Conservation (phyloP, 2,888 invertebrate genomes). For the Ceriagrion tenellum region DNA sequence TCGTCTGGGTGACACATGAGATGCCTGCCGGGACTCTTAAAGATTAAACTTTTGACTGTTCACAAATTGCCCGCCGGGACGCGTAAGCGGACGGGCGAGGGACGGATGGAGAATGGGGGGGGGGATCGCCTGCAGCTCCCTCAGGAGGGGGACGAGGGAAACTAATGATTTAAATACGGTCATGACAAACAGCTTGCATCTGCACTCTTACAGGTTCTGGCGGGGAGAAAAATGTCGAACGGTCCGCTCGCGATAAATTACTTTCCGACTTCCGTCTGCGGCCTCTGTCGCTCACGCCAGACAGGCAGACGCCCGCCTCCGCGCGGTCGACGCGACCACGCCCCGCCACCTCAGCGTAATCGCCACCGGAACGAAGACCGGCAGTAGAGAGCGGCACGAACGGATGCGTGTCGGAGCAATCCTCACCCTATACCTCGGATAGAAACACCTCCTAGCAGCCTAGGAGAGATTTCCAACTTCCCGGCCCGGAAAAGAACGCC, state of each 20-base stretch:
- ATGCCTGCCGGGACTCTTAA: slow-evolving; percentile 26
- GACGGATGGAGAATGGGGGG: background rate
- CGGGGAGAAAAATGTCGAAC: background rate
- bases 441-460: too few species aligned
- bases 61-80: background rate
- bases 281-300: background rate
- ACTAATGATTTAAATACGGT: background rate
- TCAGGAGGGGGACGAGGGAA: background rate
- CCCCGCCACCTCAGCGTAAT: background rate
- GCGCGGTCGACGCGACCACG: background rate
- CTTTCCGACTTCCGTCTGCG: background rate
- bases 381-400: background rate
- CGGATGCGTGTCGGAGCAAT: background rate
- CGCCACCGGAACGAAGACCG: background rate
- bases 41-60: slow-evolving; percentile 24
- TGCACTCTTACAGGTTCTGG: background rate
- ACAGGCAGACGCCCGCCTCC: background rate
- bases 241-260: background rate
- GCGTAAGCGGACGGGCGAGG: background rate
- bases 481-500: too few species aligned
- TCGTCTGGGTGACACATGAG: background rate
- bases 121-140: background rate
- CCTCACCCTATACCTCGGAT: too few species aligned
- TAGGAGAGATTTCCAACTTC: too few species aligned
- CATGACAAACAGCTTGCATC: slow-evolving; percentile 28